Base-by-base conservation (phyloP, 2,888 invertebrate genomes). In the Cyclophora albipunctata region DNA sequence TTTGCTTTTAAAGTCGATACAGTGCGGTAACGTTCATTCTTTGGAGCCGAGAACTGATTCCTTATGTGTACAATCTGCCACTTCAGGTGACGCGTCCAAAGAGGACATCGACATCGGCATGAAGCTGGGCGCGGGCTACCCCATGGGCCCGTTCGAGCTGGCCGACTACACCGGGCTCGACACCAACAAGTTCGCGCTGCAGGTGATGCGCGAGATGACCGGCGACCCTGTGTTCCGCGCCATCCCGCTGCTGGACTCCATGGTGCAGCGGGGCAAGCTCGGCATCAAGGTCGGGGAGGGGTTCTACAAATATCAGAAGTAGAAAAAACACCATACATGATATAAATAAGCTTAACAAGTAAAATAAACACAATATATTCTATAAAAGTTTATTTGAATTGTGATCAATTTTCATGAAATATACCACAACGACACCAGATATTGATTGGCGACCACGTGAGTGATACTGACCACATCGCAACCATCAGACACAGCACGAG, bases 101-200 rank as follows among this genome's bases (percentile, higher is more conserved):
- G 86, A 91, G 64, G 96, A 97, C 75, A 94, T 97, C 52, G 97
- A 97, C 69, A 93, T 90, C 5, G 96, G 95, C 2, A 96, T 97
- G 96, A 97, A 97, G 78, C 81, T 97, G 7, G 97, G 97, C n/a
- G 95, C 95, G 3, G 94, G 95, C 0, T 92, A 95, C 80, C 96
- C 96, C 0, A 96, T 97, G 96, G 97, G 97, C 0, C 97, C 97
- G 0, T 91, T 97, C 63, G 96, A 97, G 76, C 78, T 97, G 42
- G 88, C 92, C 0, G 97, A 97, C 83, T 96, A 94, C 79, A 94
- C 95, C 1, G 97, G 97, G 0, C 86, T 95, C 2, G 97, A 97
- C 73, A 96, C 95, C 0, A 92, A 91, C 57, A 90, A 92, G 68
- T 93, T 91, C 62, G 95, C 93, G 53, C 70, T 95, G n/a, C 92